A percentile compares a stretch with the other conserved stretches of the same genome.
Conservation (phyloP, 2,888 invertebrate species). For the Pomacea canaliculata region DNA sequence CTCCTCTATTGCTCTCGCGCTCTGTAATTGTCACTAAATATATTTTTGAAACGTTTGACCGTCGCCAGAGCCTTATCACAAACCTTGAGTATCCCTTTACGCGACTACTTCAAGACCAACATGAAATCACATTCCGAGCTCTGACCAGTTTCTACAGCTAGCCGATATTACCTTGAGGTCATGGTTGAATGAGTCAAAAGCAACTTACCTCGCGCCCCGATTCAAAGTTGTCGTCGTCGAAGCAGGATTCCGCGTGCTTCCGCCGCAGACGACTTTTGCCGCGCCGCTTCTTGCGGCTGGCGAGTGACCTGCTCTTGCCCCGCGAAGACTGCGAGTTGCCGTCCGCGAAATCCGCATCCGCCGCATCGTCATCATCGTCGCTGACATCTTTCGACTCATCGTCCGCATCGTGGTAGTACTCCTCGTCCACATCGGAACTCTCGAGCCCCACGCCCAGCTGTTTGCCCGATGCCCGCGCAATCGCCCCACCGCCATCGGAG, state of each 20-base stretch:
- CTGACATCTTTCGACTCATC: conserved; percentile 16
- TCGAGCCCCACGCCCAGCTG: neutral
- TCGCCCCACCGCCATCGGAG: neutral
- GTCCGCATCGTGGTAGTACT: conserved; percentile 20
- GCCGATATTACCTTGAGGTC: too few species aligned
- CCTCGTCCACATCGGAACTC: conserved; percentile 18
- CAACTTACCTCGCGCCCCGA: conserved; percentile 3
- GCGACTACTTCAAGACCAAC: too few species aligned
- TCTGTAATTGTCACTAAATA: too few species aligned
- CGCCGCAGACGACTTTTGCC: conserved; percentile 21
- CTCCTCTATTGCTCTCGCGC: too few species aligned
- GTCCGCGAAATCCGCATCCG: conserved; percentile 24
- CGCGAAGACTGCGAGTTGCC: conserved; percentile 3
- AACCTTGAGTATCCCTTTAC: too few species aligned
- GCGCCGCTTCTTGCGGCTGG: conserved; percentile 16
- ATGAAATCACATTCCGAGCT: too few species aligned
- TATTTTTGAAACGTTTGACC: too few species aligned
- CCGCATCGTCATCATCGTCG: conserved; percentile 27
- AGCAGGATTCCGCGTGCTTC: conserved; percentile 2
- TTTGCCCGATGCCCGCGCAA: neutral
- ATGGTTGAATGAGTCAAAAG: too few species aligned
- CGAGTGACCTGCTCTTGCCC: conserved; percentile 15
- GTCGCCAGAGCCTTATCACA: too few species aligned
- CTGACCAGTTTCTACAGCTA: too few species aligned
- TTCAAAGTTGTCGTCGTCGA: conserved; percentile 18